Evolutionary conservation across 2,888 invertebrate genomes (phyloP), one percentile per base, ranked within the genome.

Genomic region (Hemistola chrysoprasaria): DNA sequence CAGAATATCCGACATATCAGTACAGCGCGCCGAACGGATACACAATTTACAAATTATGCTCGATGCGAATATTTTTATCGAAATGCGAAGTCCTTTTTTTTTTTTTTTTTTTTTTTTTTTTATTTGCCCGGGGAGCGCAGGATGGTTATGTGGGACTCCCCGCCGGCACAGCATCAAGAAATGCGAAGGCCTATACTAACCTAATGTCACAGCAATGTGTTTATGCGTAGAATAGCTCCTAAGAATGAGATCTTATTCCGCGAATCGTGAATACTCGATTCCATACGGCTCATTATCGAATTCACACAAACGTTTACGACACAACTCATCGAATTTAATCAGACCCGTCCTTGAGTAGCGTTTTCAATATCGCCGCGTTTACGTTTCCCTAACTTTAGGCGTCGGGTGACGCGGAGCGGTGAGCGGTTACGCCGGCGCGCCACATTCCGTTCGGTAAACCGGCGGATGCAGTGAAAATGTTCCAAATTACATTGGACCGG

Each of bases 291-390:
- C 39, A 46, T 53, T 42, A 40, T 9, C 8, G 37, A 47, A 7
- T 10, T 40, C 58, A 37, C 46, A 62, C 40, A 42, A 55, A 56
- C 44, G 53, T 42, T 52, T 55, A 3, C 16, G 3, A 53, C 51
- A 55, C 46, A 53, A 69, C 62, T 25, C 33, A 71, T 71, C 65
- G 66, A 69, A 71, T 72, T 77, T 81, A 79, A 80, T 81, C 78
- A 79, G 36, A 58, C 62, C n/a, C 67, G 63, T 66, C 63, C 60
- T 71, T 56, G 62, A 56, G 53, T 62, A 53, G 53, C 62, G 59
- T 71, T 37, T 63, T 57, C 53, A 47, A 47, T 53, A 59, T 65
- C 55, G 56, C 38, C 59, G 55, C 62, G 62, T 62, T 65, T 60
- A 44, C 62, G 59, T 65, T 59, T 40, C 40, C 37, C 26, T 41